Evolutionary conservation across 2,113 vertebrate genomes (phyloP).

Genomic region (Todiramphus chloris): DNA sequence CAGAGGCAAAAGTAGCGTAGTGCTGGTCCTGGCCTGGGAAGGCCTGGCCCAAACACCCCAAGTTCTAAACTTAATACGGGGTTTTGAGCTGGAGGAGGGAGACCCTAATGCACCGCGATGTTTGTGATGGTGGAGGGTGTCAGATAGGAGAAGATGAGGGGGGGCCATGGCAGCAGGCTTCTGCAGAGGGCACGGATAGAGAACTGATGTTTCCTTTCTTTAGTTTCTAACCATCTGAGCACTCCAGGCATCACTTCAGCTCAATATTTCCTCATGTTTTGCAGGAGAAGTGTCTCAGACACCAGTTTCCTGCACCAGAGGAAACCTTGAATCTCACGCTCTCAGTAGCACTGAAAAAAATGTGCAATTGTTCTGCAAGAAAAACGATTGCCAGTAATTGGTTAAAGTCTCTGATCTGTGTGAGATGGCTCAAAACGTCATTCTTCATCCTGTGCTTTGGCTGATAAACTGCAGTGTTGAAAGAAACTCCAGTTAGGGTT

Average conservation of each 20-base stretch:
- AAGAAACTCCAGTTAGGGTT: background rate
- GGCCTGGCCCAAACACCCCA: background rate
- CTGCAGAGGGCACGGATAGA: background rate
- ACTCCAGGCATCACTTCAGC: fast-evolving
- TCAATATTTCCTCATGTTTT: background rate
- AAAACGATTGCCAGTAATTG: background rate
- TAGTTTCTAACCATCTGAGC: background rate
- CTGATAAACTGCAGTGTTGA: background rate
- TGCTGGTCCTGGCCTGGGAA: background rate
- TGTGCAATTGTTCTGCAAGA: background rate
- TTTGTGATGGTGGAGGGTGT: background rate
- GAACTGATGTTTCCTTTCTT: background rate
- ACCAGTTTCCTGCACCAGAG: background rate
- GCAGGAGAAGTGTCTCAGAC: background rate
- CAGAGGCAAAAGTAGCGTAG: background rate
- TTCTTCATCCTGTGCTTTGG: background rate
- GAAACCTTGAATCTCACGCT: background rate
- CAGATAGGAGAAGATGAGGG: background rate
- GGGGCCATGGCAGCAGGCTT: background rate
- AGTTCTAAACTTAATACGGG: background rate
- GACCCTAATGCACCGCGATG: fast-evolving
- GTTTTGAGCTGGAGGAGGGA: background rate
- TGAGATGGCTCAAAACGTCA: background rate
- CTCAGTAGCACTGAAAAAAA: background rate
- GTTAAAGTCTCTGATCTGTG: background rate